These are phyloP conservation scores for Papilio helenus DNA, from an alignment of 1,140 invertebrate species.

Conservation along the genomic window DNA sequence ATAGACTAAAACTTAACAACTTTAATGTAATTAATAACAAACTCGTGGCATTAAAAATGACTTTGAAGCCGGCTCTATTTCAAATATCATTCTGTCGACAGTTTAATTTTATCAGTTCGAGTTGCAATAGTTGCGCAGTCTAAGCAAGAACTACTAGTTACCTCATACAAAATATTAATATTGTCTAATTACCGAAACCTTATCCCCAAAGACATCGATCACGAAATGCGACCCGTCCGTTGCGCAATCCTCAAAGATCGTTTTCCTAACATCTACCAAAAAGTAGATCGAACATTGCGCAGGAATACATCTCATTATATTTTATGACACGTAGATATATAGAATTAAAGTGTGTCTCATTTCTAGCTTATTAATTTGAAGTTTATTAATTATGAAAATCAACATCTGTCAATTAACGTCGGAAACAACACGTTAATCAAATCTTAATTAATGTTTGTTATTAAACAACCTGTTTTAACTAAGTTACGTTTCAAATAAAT, in stretches of 20 bases:
- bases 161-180: slow-evolving; percentile 69
- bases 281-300: slow-evolving; percentile 62
- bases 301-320: slow-evolving; percentile 52
- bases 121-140: slow-evolving; percentile 37
- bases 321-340: neutral
- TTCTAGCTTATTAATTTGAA: neutral
- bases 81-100: slow-evolving; percentile 24
- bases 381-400: slow-evolving; percentile 20
- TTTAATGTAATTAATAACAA: no score
- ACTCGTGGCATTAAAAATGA: neutral
- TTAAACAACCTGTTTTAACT: slow-evolving; percentile 17
- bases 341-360: neutral
- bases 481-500: slow-evolving; percentile 19
- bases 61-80: neutral
- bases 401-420: slow-evolving; percentile 26
- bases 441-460: slow-evolving; percentile 25
- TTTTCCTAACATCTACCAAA: slow-evolving; percentile 53
- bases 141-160: slow-evolving; percentile 46
- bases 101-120: slow-evolving; percentile 29
- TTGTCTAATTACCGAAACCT: slow-evolving; percentile 74
- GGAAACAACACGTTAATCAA: slow-evolving; percentile 24
- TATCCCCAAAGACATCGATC: slow-evolving; percentile 75
- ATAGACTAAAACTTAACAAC: no score
- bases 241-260: slow-evolving; percentile 51
- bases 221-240: slow-evolving; percentile 69